Evolutionary conservation across 2,888 invertebrate genomes (phyloP).

Genomic region (Tuberolachnus salignus): DNA sequence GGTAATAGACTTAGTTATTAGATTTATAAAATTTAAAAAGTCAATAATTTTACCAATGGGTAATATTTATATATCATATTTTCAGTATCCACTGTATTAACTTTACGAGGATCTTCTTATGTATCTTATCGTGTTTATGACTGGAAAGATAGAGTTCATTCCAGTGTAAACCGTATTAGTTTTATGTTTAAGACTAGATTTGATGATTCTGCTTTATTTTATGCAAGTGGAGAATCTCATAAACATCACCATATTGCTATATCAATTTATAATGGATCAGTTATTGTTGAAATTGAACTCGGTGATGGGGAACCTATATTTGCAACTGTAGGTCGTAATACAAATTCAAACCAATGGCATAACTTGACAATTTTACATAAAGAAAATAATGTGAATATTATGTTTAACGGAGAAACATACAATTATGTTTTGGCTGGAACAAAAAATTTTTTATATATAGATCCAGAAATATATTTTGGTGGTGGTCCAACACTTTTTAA

Average conservation of each 20-base stretch:
- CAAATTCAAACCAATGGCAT: constrained; percentile 64
- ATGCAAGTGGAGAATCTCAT: constrained; percentile 89
- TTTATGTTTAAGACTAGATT: constrained; percentile 88
- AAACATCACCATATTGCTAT: constrained; percentile 89
- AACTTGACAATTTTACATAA: constrained; percentile 86
- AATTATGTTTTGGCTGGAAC: constrained; percentile 69
- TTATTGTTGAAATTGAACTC: constrained; percentile 86
- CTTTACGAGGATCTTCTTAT: constrained; percentile 88
- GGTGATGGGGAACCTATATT: constrained; percentile 78
- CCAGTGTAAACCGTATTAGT: constrained; percentile 84
- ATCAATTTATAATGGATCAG: constrained; percentile 80
- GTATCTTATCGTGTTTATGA: constrained; percentile 91
- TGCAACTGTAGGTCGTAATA: constrained; percentile 63
- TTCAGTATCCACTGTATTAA: constrained; percentile 83
- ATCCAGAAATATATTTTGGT: constrained; percentile 92
- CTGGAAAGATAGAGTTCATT: constrained; percentile 89
- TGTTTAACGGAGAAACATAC: constrained; percentile 76
- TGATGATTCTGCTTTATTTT: constrained; percentile 89
- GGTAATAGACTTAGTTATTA: constrained; percentile 69
- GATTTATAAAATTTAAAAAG: neutral
- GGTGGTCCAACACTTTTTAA: constrained; percentile 85
- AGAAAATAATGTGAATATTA: constrained; percentile 74
- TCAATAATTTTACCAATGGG: neutral
- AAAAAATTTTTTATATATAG: constrained; percentile 79
- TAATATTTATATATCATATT: neutral